Percentiles rank a stretch among this genome's conserved stretches.
Conservation (phyloP, 2,888 invertebrate genomes). For the Brachynemurus nebulosus region DNA sequence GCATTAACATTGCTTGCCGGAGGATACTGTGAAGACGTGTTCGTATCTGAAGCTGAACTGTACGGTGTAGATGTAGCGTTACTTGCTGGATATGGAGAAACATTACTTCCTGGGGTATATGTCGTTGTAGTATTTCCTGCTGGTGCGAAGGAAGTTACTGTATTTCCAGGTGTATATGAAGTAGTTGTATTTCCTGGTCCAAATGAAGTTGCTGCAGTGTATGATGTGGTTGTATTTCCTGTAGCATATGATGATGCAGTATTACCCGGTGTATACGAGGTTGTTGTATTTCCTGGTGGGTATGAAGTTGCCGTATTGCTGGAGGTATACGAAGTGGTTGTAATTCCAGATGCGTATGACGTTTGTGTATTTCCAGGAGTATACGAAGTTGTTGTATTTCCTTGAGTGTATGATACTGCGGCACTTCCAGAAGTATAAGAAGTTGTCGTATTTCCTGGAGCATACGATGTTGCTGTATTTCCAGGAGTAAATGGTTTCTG, state of each 20-base stretch:
- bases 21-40: slow-evolving; percentile 30
- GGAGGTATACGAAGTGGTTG: neutral
- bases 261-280: neutral
- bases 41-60: slow-evolving; percentile 11
- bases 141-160: slow-evolving; percentile 12
- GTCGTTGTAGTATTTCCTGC: slow-evolving; percentile 12
- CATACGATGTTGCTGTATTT: neutral
- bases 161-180: slow-evolving; percentile 13
- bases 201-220: slow-evolving; percentile 10
- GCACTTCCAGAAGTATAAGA: neutral
- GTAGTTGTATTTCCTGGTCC: slow-evolving; percentile 13
- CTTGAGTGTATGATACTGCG: slow-evolving; percentile 9
- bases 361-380: slow-evolving; percentile 12
- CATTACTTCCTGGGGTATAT: slow-evolving; percentile 12
- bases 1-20: slow-evolving; percentile 30
- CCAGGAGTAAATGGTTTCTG: neutral
- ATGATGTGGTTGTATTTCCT: slow-evolving; percentile 8
- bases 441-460: neutral
- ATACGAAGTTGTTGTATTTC: slow-evolving; percentile 7
- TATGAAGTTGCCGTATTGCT: neutral
- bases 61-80: slow-evolving; percentile 13
- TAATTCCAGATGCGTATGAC: slow-evolving; percentile 13
- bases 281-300: neutral
- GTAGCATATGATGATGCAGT: slow-evolving; percentile 8
- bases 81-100: slow-evolving; percentile 12